Evolutionary conservation across 2,888 invertebrate species (phyloP).

Genomic region (Apamea crenata): DNA sequence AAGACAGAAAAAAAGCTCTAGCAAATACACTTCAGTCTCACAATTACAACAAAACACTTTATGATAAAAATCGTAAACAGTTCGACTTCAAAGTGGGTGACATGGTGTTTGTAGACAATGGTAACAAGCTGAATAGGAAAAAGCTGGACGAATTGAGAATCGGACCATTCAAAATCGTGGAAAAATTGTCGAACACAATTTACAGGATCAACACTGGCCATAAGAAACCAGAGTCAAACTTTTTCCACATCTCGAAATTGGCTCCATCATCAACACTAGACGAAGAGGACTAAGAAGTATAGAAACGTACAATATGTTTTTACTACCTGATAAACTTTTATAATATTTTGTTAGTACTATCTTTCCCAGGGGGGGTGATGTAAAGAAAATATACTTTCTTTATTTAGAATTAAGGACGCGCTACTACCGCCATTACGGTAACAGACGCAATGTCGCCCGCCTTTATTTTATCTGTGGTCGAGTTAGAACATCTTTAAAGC

Average conservation of each 20-base stretch:
- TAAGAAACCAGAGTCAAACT: background rate
- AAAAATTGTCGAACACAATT: background rate
- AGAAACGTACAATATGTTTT: too few relatives aligned
- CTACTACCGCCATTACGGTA: too few relatives aligned
- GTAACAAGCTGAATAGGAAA: background rate
- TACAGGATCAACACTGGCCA: background rate
- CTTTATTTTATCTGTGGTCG: too few relatives aligned
- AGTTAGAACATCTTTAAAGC: too few relatives aligned
- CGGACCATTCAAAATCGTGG: background rate
- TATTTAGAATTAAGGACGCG: too few relatives aligned
- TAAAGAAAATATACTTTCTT: too few relatives aligned
- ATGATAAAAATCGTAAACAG: background rate
- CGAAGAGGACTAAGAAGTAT: too few relatives aligned
- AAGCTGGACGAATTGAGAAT: background rate
- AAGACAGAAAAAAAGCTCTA: conserved; percentile 60
- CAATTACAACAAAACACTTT: background rate
- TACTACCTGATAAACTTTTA: too few relatives aligned
- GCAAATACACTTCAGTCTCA: conserved; percentile 35
- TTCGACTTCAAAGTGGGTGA: background rate
- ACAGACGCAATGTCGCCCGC: too few relatives aligned
- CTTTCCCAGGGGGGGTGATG: too few relatives aligned
- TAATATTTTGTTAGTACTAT: too few relatives aligned
- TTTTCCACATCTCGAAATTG: background rate
- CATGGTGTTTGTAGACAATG: background rate
- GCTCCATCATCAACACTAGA: background rate